Conservation (phyloP, 2,888 invertebrate genomes). For the Calephelis perditalis region DNA sequence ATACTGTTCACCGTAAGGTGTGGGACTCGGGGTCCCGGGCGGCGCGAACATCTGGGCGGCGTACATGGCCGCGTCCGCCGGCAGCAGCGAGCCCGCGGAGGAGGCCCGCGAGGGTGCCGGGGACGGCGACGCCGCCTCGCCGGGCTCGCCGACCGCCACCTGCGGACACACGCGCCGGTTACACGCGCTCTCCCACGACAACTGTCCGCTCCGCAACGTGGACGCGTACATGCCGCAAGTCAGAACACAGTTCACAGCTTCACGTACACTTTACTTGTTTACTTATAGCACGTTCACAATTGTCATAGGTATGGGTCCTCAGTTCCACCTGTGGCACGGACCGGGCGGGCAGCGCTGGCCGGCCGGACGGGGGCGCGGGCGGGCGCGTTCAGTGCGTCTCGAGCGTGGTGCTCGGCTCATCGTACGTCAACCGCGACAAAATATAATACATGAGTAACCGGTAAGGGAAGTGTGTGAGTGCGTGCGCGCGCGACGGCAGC, state of each 20-base stretch:
- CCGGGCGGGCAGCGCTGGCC: slow-evolving; percentile 79
- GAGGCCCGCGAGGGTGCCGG: slow-evolving; percentile 82
- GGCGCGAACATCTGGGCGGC: slow-evolving; percentile 84
- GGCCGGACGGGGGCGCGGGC: slow-evolving; percentile 78
- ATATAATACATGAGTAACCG: slow-evolving; percentile 75
- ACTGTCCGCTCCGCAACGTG: slow-evolving; percentile 78
- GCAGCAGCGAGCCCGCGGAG: slow-evolving; percentile 76
- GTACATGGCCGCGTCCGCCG: slow-evolving; percentile 80
- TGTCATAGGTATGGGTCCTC: slow-evolving; percentile 36
- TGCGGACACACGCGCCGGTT: slow-evolving; percentile 81
- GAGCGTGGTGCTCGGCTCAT: slow-evolving; percentile 76
- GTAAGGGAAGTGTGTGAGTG: slow-evolving; percentile 69
- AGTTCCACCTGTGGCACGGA: slow-evolving; percentile 75
- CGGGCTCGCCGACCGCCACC: slow-evolving; percentile 76
- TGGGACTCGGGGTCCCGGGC: slow-evolving; percentile 82
- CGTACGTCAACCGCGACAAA: slow-evolving; percentile 77
- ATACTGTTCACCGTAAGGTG: slow-evolving; percentile 76
- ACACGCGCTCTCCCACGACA: slow-evolving; percentile 81
- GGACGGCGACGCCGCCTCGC: slow-evolving; percentile 80
- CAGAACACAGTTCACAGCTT: slow-evolving; percentile 69
- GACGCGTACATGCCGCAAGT: slow-evolving; percentile 76
- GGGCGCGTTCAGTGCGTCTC: slow-evolving; percentile 77
- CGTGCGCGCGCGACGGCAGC: slow-evolving; percentile 76
- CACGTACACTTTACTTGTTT: slow-evolving; percentile 65
- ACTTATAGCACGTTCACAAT: slow-evolving; percentile 57